These are phyloP conservation scores for Palythoa grandis DNA, from an alignment of 92 coral and sea anemone genomes.

Conservation along the genomic window DNA sequence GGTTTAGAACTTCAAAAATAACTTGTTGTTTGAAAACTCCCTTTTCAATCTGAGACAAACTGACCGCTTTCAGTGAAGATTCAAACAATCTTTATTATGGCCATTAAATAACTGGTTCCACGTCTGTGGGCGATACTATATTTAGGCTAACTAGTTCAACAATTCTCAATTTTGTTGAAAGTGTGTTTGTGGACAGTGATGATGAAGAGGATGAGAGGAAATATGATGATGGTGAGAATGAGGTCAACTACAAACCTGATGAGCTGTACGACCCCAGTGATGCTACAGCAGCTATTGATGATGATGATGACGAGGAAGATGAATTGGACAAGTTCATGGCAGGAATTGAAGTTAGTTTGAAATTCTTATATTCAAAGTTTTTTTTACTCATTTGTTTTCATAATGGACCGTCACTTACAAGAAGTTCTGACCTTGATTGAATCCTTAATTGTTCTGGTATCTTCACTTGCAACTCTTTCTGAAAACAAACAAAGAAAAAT, in stretches of 20 bases:
- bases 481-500: no score
- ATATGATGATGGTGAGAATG: conserved; percentile 73
- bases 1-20: no score
- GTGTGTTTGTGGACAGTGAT: conserved; percentile 82
- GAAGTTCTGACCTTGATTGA: not conserved
- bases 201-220: conserved; percentile 76
- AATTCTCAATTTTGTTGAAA: conserved; percentile 10
- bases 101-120: no score
- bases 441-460: no score
- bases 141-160: not conserved
- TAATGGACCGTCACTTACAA: not conserved
- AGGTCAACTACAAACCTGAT: conserved; percentile 57
- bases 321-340: conserved; percentile 97
- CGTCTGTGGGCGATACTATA: not conserved
- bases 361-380: not conserved
- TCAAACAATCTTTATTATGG: no score
- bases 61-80: no score
- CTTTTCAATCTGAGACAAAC: no score
- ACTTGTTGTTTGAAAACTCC: no score
- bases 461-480: no score
- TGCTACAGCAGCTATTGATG: conserved; percentile 8
- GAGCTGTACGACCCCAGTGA: conserved; percentile 57
- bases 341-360: conserved; percentile 83
- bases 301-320: conserved; percentile 93
- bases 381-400: not conserved